These are phyloP conservation scores for Acestrorhynchus altus DNA, from an alignment of 2,797 vertebrate genomes.

Conservation along the genomic window DNA sequence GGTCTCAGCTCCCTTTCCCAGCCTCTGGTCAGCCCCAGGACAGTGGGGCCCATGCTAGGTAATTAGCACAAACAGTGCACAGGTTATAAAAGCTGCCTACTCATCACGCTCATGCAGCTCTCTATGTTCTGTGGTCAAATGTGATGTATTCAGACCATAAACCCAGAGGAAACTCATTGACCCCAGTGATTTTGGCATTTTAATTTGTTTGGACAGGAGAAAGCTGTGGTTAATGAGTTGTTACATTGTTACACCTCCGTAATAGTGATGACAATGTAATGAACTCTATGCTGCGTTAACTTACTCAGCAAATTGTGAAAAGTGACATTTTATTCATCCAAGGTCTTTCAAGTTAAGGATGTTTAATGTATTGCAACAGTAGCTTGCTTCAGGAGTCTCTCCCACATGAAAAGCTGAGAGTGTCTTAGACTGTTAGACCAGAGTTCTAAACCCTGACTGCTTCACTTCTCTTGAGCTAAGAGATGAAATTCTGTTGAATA, in stretches of 20 bases:
- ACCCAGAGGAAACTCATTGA: constrained; percentile 12
- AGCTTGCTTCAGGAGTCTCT: not conserved
- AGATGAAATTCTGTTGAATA: constrained; percentile 57
- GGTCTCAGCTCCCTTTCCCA: constrained; percentile 27
- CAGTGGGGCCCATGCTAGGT: constrained; percentile 9
- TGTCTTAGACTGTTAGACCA: constrained; percentile 13
- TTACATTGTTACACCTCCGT: constrained; percentile 6
- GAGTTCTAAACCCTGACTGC: not conserved
- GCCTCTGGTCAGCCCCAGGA: constrained; percentile 31
- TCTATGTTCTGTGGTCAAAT: not conserved
- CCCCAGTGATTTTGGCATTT: not conserved
- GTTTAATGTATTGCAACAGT: not conserved
- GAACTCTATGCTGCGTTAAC: not conserved
- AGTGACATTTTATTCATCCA: not conserved
- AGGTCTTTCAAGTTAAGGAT: not conserved
- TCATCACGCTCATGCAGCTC: constrained; percentile 18
- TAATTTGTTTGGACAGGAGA: constrained; percentile 20
- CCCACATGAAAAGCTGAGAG: constrained; percentile 14
- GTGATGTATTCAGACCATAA: constrained; percentile 17
- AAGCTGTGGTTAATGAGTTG: constrained; percentile 6
- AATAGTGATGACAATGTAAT: not conserved
- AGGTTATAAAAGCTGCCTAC: constrained; percentile 51
- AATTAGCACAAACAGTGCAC: constrained; percentile 49
- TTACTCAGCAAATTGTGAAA: not conserved
- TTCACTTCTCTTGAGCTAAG: constrained; percentile 36